Base-by-base conservation (phyloP, 2,797 vertebrate genomes). In the Serranus cabrilla region DNA sequence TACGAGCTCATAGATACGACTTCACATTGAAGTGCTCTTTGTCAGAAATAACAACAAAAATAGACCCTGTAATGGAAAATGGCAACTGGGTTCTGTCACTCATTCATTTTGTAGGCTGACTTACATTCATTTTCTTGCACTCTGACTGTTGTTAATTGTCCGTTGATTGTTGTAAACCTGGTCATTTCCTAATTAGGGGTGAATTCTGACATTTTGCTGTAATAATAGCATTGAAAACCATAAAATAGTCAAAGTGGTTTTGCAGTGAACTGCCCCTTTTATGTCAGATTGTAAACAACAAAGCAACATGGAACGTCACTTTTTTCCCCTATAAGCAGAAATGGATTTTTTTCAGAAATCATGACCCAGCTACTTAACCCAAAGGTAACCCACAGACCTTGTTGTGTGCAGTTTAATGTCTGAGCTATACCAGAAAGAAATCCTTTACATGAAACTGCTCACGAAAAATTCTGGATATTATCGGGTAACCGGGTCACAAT, bases 21-120 rank as follows among this genome's bases (percentile, higher is more conserved):
- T 55, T 49, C 21, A 13, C n/a, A 14, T 8, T 31, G 7, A 58
- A 46, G 37, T 56, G 49, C 1, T 54, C 50, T 59, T 55, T 23
- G 43, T 56, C 56, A 67, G 43, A 23, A 61, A 54, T 58, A 40
- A 14, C 31, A 31, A 25, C 10, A 54, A 23, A 54, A 62, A 43
- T 40, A 16, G 1, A 51, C 5, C 11, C n/a, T 42, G 27, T 21
- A 21, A 60, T 52, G n/a, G 9, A 14, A 55, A 47, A 12, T 49
- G 9, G 27, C 18, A 17, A 37, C 2, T 42, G 10, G 9, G 39
- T 37, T 50, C 20, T 58, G 10, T 50, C 18, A 40, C 25, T 18
- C 51, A 63, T 49, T 52, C 1, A 49, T 68, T 47, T 25, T 17
- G 2, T 2, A 46, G 39, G 31, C 16, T 67, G 17, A 12, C 8